Evolutionary conservation across 2,888 invertebrate genomes (phyloP), one percentile per base, ranked within the genome.

Genomic region (Orthonevra nobilis): DNA sequence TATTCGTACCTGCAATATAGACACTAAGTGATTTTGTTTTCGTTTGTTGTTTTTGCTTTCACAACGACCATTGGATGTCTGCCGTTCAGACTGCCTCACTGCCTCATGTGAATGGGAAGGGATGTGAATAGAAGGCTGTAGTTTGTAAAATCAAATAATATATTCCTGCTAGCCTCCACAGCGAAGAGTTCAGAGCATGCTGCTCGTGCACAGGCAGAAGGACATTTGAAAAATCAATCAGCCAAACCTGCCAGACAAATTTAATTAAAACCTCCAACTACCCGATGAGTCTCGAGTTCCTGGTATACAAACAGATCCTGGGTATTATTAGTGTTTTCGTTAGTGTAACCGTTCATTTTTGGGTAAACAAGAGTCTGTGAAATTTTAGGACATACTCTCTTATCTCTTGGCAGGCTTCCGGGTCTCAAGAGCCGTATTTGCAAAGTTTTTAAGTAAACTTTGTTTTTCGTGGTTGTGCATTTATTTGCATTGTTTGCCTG

Each of bases 181-280:
- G n/a, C n/a, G n/a, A n/a, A n/a, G n/a, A n/a, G n/a, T n/a, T n/a
- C n/a, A n/a, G n/a, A n/a, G 3, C 23, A 23, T 23, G 23, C 5
- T 4, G 23, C 23, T 4, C 23, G 23, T 23, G 3, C 5, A 5
- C 5, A 23, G 23, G 23, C 5, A 5, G 7, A 56, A 48, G 56
- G 46, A 40, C 52, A 38, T 72, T 66, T 64, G 54, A 69, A 75
- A 72, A 77, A 70, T 72, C 70, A 77, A 77, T 77, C 77, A 72
- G 64, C 44, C 52, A 28, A 60, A 70, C 36, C 52, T 58, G 64
- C 70, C 77, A 77, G 70, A 77, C 77, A 77, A 77, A 77, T 77
- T 72, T 72, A 77, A 77, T 77, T 77, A 77, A 77, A 77, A 72
- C 64, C 77, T 64, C 64, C 46, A 72, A 52, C 77, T 44, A 32